Conservation (phyloP, 2,113 vertebrate genomes). For the Arizona elegans region DNA sequence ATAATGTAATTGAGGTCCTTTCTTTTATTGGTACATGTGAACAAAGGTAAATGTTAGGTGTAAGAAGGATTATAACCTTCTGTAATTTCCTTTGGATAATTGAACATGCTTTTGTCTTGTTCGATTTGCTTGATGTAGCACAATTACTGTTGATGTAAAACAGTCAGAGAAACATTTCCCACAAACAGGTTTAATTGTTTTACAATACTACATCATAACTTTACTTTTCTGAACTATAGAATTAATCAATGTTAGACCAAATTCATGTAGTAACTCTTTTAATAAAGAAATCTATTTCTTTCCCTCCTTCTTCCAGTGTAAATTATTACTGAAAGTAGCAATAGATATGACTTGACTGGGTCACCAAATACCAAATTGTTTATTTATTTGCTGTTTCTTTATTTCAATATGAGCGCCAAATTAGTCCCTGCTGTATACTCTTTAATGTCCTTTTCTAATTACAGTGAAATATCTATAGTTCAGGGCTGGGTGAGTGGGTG, state of each 20-base stretch:
- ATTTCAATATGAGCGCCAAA: background rate
- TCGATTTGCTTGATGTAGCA: constrained; percentile 53
- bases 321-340: constrained; percentile 1
- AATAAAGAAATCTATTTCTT: background rate
- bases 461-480: background rate
- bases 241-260: background rate
- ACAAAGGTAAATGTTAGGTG: constrained; percentile 63
- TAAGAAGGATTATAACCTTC: constrained; percentile 55
- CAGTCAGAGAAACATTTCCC: constrained; percentile 5
- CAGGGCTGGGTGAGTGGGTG: background rate
- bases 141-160: constrained; percentile 47
- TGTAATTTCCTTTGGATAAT: constrained; percentile 50
- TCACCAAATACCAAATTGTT: background rate
- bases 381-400: background rate
- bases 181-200: constrained; percentile 14
- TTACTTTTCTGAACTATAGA: constrained; percentile 2
- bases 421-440: background rate
- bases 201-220: constrained; percentile 22
- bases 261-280: constrained; percentile 9
- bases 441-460: background rate
- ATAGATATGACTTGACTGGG: background rate
- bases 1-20: constrained; percentile 60
- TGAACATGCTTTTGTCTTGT: constrained; percentile 30
- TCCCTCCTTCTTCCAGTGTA: background rate
- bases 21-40: constrained; percentile 51